phyloP scores from a whole-genome alignment of 2,113 vertebrate species.

The Ursus arctos region DNA sequence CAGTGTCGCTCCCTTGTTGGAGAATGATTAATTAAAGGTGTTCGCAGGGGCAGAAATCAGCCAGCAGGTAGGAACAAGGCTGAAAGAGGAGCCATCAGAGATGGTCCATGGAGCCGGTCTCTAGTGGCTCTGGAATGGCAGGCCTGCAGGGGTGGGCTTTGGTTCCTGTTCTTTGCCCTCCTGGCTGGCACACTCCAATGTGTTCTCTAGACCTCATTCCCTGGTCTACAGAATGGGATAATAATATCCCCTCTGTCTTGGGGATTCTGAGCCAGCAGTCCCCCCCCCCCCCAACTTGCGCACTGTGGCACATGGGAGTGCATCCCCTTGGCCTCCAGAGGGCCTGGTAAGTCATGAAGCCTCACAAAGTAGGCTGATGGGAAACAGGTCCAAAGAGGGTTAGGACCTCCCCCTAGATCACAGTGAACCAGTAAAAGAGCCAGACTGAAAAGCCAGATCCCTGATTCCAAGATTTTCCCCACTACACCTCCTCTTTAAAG shows the following conservation, averaged over 20 bases:
- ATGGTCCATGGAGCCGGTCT: background rate
- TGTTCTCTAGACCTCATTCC: background rate
- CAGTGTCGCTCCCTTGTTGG: background rate
- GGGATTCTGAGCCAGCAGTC: background rate
- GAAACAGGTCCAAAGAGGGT: background rate
- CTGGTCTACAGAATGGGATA: background rate
- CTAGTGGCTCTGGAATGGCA: background rate
- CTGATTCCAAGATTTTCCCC: background rate
- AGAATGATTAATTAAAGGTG: background rate
- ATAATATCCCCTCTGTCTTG: background rate
- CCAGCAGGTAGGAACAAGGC: background rate
- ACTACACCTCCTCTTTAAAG: background rate
- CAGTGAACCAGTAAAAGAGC: background rate
- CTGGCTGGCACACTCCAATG: background rate
- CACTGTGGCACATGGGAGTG: no score
- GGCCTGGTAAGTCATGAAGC: background rate
- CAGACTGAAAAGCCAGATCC: background rate
- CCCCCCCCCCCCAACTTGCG: background rate
- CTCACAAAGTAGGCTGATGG: no score
- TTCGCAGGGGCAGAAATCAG: background rate
- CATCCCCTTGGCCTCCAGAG: background rate
- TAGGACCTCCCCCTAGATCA: background rate
- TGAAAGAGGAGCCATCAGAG: background rate
- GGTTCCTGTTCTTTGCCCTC: background rate
- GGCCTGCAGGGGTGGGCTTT: no score